Base-by-base conservation (phyloP, 1,140 invertebrate genomes). In the Lepidostoma basale region DNA sequence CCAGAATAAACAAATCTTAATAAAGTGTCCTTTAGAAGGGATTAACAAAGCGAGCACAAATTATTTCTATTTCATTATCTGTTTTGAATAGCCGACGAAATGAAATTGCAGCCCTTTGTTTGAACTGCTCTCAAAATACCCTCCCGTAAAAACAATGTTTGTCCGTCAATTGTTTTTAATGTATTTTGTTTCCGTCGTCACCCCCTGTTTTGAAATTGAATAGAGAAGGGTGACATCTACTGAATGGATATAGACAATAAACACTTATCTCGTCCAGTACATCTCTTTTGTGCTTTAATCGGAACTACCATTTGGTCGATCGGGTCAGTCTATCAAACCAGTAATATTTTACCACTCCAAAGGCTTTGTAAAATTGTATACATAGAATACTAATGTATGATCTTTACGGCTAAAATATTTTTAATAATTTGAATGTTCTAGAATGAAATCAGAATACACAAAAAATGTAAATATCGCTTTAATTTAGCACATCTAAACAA, bases 171-270 rank as follows among this genome's bases (percentile, higher is more conserved):
- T 63, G 62, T 63, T 63, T 63, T 63, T 63, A 63, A 63, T 63
- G 45, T 63, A 63, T 63, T 63, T 63, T 63, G 45, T 63, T 63
- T 52, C 33, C 14, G 45, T 23, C 3, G 22, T 62, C 28, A 20
- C 39, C 59, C 59, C 59, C 26, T 45, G 12, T 62, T 62, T 68
- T 23, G 30, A 49, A 68, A 68, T 68, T 68, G 59, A 68, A 68
- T 62, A 62, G 67, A 62, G 36, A 42, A 36, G 67, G 59, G 67
- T 54, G 67, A 52, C 47, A 58, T 64, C 62, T 25, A 39, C 36
- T 58, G 49, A 52, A 69, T 69, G 22, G 44, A 12, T 60, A 23
- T 44, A 25, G 58, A 52, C 25, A 26, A 36, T 44, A 70, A 66
- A 62, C 58, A 66, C 63, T 70, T 67, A 70, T 67, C 68, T 70